Percentiles rank a stretch among this genome's conserved stretches.
phyloP scores from a whole-genome alignment of 1,140 invertebrate species.

The Saccostrea echinata region DNA sequence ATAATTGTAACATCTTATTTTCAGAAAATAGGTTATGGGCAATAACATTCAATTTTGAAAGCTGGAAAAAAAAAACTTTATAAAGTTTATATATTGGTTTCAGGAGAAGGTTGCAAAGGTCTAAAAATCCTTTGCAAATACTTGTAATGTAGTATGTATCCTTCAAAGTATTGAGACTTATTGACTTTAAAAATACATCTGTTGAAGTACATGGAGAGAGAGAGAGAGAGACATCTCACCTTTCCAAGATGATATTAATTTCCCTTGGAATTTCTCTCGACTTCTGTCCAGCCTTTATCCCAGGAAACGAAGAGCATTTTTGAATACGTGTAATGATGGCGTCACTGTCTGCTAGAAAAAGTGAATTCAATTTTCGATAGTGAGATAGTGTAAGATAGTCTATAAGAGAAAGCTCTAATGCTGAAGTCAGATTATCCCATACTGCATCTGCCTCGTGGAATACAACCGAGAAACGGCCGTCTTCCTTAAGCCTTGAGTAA shows the following conservation, averaged over 20 bases:
- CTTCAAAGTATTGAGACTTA: too few relatives aligned
- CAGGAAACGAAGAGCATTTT: neutral
- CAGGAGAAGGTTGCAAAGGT: too few relatives aligned
- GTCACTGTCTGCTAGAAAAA: neutral
- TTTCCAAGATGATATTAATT: neutral
- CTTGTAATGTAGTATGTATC: too few relatives aligned
- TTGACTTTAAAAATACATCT: too few relatives aligned
- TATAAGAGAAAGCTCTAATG: neutral
- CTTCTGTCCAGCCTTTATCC: neutral
- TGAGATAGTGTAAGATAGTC: neutral
- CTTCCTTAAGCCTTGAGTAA: neutral
- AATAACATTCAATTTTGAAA: too few relatives aligned
- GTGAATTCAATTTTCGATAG: too few relatives aligned
- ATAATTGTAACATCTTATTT: too few relatives aligned
- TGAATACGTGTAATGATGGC: neutral
- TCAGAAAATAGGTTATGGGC: too few relatives aligned
- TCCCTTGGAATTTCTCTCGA: neutral
- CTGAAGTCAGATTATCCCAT: neutral
- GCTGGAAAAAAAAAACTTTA: too few relatives aligned
- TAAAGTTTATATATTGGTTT: too few relatives aligned
- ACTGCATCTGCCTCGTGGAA: neutral
- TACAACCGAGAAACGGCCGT: neutral
- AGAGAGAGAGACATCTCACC: neutral
- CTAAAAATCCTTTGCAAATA: too few relatives aligned
- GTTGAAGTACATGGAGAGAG: too few relatives aligned